phyloP scores from a whole-genome alignment of 1,140 invertebrate genomes.

The Drosophila sechellia region DNA sequence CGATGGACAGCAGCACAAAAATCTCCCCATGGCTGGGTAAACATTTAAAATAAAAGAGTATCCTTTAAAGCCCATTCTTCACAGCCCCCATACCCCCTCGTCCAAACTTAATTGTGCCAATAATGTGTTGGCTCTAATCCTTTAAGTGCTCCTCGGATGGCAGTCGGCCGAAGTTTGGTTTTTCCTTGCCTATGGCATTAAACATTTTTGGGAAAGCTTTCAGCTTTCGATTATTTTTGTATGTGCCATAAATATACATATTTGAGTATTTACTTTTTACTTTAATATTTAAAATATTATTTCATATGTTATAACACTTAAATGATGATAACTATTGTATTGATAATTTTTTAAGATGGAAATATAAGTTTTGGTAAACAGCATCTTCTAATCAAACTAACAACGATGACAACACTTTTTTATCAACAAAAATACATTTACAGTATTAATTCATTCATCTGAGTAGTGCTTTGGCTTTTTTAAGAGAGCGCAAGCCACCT shows the following conservation, averaged over 20 bases:
- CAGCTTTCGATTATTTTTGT: background rate
- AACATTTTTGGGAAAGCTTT: conserved; percentile 6
- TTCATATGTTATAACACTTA: background rate
- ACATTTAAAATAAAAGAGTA: conserved; percentile 25
- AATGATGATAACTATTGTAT: background rate
- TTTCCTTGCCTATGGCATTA: conserved; percentile 15
- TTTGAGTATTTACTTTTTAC: background rate
- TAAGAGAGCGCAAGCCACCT: conserved; percentile 13
- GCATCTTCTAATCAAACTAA: too few species aligned
- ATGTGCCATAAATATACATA: background rate
- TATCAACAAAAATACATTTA: too few species aligned
- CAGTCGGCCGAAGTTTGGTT: background rate
- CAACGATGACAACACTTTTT: background rate
- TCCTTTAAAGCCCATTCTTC: conserved; percentile 27
- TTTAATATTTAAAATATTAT: background rate
- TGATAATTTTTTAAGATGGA: too few species aligned
- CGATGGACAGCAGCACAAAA: conserved; percentile 34
- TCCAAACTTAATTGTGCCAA: conserved; percentile 55
- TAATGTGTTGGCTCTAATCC: conserved; percentile 62
- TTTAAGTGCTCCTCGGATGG: conserved; percentile 60
- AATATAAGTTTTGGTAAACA: too few species aligned
- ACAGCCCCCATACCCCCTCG: conserved; percentile 6
- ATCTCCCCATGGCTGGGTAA: background rate
- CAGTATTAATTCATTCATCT: background rate
- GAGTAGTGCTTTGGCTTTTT: background rate